phyloP scores from a whole-genome alignment of 35 echinoderm and acorn worm species.

The Lytechinus variegatus region DNA sequence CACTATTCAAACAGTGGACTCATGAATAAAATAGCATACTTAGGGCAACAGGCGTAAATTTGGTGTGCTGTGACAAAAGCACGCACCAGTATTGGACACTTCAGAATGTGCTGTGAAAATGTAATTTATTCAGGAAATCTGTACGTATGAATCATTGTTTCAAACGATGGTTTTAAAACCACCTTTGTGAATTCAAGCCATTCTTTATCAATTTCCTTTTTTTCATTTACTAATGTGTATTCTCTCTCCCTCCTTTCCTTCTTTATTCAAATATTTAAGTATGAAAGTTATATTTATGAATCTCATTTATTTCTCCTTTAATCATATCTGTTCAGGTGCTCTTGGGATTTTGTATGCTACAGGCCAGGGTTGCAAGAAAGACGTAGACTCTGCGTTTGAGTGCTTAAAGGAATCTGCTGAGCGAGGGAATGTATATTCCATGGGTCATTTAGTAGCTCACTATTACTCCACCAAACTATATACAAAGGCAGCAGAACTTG shows the following conservation, averaged over 20 bases:
- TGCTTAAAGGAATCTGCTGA: conserved; percentile 92
- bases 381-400: conserved; percentile 88
- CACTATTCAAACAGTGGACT: too few species aligned
- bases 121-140: too few species aligned
- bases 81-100: too few species aligned
- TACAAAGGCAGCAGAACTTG: conserved; percentile 95
- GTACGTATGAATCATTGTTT: too few species aligned
- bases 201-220: too few species aligned
- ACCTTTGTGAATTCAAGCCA: too few species aligned
- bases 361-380: conserved; percentile 75
- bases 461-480: conserved; percentile 91
- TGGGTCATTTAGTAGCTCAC: conserved; percentile 83
- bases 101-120: too few species aligned
- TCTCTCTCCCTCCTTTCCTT: background rate
- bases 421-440: conserved; percentile 90
- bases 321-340: conserved; percentile 58
- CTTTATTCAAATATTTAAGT: background rate
- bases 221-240: too few species aligned
- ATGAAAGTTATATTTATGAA: background rate
- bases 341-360: conserved; percentile 94
- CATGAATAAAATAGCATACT: too few species aligned
- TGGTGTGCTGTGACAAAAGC: too few species aligned
- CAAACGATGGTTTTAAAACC: too few species aligned
- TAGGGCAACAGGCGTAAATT: too few species aligned
- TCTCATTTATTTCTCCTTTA: background rate